These are phyloP conservation scores for Drosophila paranaensis DNA, from an alignment of 2,888 invertebrate species.

Conservation along the genomic window DNA sequence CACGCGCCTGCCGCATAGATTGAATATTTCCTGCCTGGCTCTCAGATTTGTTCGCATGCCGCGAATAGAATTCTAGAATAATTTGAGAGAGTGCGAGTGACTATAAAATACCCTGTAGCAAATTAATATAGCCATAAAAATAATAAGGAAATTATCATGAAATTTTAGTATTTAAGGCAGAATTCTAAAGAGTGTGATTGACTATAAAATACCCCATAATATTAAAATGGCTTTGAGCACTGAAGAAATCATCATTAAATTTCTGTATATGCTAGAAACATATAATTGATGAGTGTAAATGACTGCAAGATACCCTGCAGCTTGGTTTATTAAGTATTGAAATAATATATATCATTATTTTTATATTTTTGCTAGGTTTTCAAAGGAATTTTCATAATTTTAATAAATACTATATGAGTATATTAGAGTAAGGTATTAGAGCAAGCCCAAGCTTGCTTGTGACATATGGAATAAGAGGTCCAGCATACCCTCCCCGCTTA, in stretches of 20 bases:
- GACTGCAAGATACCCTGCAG: too few species aligned
- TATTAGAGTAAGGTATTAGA: too few species aligned
- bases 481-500: background rate
- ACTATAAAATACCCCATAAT: background rate
- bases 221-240: background rate
- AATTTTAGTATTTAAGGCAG: background rate
- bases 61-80: constrained; percentile 12
- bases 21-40: constrained; percentile 69
- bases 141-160: background rate
- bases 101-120: constrained; percentile 14
- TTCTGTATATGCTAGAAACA: too few species aligned
- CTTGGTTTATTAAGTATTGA: too few species aligned
- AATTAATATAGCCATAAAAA: background rate
- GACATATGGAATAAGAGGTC: background rate
- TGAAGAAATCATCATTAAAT: background rate
- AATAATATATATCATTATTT: too few species aligned
- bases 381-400: too few species aligned
- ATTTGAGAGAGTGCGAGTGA: background rate
- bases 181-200: background rate
- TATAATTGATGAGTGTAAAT: too few species aligned
- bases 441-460: background rate
- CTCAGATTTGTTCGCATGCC: constrained; percentile 64
- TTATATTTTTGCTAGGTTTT: too few species aligned
- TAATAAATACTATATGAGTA: too few species aligned
- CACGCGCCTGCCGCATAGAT: constrained; percentile 68